Evolutionary conservation across 2,888 invertebrate genomes (phyloP), one percentile per base, ranked within the genome.

Genomic region (Apeira syringaria): DNA sequence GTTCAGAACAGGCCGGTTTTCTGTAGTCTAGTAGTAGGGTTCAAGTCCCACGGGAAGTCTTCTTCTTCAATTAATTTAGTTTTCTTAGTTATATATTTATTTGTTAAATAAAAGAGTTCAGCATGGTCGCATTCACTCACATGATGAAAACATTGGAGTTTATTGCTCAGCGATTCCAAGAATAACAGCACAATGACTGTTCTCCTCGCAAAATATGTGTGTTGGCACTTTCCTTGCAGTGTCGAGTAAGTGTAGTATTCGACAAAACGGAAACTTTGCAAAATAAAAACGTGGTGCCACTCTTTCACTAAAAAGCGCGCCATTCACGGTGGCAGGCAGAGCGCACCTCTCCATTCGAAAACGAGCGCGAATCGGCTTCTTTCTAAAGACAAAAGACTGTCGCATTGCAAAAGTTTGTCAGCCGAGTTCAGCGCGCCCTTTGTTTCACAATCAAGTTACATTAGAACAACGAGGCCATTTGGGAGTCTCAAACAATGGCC

Each of bases 361-460:
- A 7, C 57, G 65, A 64, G 68, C 61, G 63, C 61, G 69, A 65
- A 68, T 69, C 59, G 63, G 58, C 67, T 74, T 74, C 67, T 70
- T 68, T 65, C 49, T 55, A 50, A 64, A 65, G 66, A 85, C 86
- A 85, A 86, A 84, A 80, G 82, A 72, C 78, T 64, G 73, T 76
- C 75, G 74, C 70, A 60, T 57, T 64, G 63, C 61, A 60, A 68
- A 80, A 78, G 68, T 79, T 74, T 72, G 70, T 72, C 67, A 66
- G 59, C 45, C 46, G 61, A 68, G 59, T 70, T 65, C 50, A 53
- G 53, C 57, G 53, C 44, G 52, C 56, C 74, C 64, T 80, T 80
- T 81, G 80, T 81, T 74, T 79, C 68, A 74, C 74, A 80, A 80
- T 80, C 74, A 69, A 76, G 75, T 78, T 80, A 80, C 78, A 77